Evolutionary conservation across 2,797 vertebrate species (phyloP), one percentile per base, ranked within the genome.

Genomic region (Oreochromis grahami): DNA sequence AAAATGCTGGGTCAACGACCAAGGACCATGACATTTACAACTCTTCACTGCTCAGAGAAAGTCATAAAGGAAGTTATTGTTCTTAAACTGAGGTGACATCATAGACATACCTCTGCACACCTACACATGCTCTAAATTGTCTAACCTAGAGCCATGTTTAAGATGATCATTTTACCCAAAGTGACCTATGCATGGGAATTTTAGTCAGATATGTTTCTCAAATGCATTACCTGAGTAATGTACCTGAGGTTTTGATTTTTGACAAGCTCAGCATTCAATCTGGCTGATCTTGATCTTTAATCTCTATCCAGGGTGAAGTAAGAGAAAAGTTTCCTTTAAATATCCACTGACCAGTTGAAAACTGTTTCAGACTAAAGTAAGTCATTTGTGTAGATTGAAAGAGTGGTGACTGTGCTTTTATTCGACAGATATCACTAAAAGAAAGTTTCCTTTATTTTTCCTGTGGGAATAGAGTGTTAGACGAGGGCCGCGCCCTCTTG

Each of bases 381-480:
- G 5, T 1, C 9, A 11, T 36, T 36, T 68, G 5, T 38, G 60
- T 41, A 14, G 63, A 9, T 24, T 68, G 3, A 41, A 24, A 24
- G 63, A 36, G 58, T 0, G 29, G 15, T 41, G n/a, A 65, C 12
- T 13, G 1, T 9, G 32, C 3, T 36, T 60, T 60, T 36, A 68
- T 41, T 21, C 0, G 0, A 68, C 36, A 65, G n/a, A 41, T 65
- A 21, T 24, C n/a, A 41, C 19, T 38, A 21, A 13, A 34, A 29
- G n/a, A n/a, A 2, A 3, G 11, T 13, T 4, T 24, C 51, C 10
- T 24, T 12, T 52, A 12, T 34, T 60, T 60, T 12, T 0, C 3
- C 3, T 36, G 56, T 60, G 17, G 56, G 3, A 60, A n/a, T 38
- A 12, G 1, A 12, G 1, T 36, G 60, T 8, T 65, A 21, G 60